Conservation (phyloP, 2,113 vertebrate species). For the Pycnonotus jocosus region DNA sequence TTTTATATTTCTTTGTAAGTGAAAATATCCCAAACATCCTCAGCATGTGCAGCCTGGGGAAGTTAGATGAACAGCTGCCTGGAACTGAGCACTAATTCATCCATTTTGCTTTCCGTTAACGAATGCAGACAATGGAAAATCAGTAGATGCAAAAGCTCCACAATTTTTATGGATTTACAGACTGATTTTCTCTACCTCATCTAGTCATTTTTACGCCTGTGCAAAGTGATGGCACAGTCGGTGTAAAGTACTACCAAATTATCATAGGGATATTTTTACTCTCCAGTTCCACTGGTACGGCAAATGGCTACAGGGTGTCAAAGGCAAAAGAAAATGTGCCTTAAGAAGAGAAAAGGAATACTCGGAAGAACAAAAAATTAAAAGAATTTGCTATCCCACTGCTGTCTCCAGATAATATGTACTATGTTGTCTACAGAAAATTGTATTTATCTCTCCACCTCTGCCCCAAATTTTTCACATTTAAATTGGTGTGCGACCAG, state of each 20-base stretch:
- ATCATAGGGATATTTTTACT: conserved; percentile 29
- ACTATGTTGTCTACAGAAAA: not conserved
- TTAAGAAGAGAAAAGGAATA: not conserved
- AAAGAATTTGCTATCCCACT: not conserved
- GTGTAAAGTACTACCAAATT: not conserved
- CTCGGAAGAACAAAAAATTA: not conserved
- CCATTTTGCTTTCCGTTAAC: conserved; percentile 31
- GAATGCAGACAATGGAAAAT: conserved; percentile 52
- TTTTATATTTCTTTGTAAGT: conserved; percentile 11
- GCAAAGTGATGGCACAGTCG: conserved; percentile 2
- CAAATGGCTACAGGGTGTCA: conserved; percentile 15
- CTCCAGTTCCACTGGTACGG: not conserved
- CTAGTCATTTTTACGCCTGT: conserved; percentile 7
- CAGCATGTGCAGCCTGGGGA: conserved; percentile 15
- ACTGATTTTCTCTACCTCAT: conserved; percentile 41
- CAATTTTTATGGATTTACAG: conserved; percentile 24
- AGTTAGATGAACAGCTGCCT: conserved; percentile 40
- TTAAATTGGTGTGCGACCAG: not conserved
- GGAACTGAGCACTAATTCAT: conserved; percentile 30
- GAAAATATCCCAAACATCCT: conserved; percentile 22
- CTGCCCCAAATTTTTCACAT: not conserved
- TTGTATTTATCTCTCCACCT: fast-evolving
- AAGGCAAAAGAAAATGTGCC: not conserved
- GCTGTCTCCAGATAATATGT: not conserved
- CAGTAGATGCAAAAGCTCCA: conserved; percentile 37